Conservation (phyloP, 2,888 invertebrate genomes). For the Pteria penguin region DNA sequence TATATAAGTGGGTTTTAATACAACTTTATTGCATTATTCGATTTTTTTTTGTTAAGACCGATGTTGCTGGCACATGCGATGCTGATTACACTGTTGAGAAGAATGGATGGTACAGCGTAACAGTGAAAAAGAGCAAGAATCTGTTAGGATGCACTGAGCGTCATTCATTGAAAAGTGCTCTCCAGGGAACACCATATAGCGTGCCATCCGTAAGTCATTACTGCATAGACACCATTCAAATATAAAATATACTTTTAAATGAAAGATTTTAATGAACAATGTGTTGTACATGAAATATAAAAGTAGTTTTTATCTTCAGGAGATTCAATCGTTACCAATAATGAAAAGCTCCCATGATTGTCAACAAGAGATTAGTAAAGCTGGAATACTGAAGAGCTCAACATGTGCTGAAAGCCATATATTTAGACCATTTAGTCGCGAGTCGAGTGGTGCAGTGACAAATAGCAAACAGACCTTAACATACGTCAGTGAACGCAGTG, state of each 20-base stretch:
- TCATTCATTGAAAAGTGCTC: slow-evolving; percentile 67
- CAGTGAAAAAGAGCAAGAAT: slow-evolving; percentile 75
- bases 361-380: slow-evolving; percentile 84
- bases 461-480: slow-evolving; percentile 77
- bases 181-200: slow-evolving; percentile 75
- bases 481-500: slow-evolving; percentile 54
- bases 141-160: slow-evolving; percentile 74
- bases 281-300: too few species aligned
- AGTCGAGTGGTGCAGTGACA: slow-evolving; percentile 81
- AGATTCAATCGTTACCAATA: slow-evolving; percentile 78
- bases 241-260: too few species aligned
- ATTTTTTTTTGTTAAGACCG: slow-evolving; percentile 82
- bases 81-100: slow-evolving; percentile 84
- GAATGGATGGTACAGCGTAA: slow-evolving; percentile 62
- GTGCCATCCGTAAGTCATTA: slow-evolving; percentile 75
- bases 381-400: slow-evolving; percentile 84
- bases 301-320: slow-evolving; percentile 50
- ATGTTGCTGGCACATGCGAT: slow-evolving; percentile 91
- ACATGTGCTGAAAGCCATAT: slow-evolving; percentile 86
- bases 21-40: too few species aligned
- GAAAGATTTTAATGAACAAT: too few species aligned
- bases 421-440: slow-evolving; percentile 87
- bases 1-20: too few species aligned
- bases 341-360: slow-evolving; percentile 83
- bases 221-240: too few species aligned